These are phyloP conservation scores for Nesidiocoris tenuis DNA, from an alignment of 2,888 invertebrate species.

Conservation along the genomic window DNA sequence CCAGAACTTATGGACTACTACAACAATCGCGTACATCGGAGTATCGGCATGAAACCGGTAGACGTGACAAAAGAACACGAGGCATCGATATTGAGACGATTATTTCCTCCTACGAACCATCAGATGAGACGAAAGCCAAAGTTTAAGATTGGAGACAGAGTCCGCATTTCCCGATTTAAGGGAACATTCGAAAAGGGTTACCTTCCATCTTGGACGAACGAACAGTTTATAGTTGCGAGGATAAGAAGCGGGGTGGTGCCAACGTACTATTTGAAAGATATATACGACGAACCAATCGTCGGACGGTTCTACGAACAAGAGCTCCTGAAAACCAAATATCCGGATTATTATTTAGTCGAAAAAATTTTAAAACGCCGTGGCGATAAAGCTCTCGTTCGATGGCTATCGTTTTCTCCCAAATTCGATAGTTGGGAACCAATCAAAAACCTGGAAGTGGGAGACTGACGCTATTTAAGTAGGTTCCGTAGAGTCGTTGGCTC, in stretches of 20 bases:
- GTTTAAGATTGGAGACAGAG: slow-evolving; percentile 52
- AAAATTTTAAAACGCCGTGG: slow-evolving; percentile 50
- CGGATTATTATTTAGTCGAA: slow-evolving; percentile 51
- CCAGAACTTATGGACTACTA: slow-evolving; percentile 50
- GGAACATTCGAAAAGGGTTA: slow-evolving; percentile 53
- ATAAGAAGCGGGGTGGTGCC: slow-evolving; percentile 49
- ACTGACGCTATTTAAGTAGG: too few relatives aligned
- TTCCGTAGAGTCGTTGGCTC: too few relatives aligned
- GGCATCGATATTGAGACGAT: neutral
- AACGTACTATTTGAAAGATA: neutral
- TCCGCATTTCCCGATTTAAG: slow-evolving; percentile 53
- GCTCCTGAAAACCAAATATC: slow-evolving; percentile 49
- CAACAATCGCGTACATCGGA: slow-evolving; percentile 53
- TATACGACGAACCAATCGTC: slow-evolving; percentile 42
- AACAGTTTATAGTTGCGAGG: slow-evolving; percentile 53
- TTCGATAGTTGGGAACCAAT: neutral
- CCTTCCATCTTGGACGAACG: slow-evolving; percentile 53
- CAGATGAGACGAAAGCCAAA: slow-evolving; percentile 51
- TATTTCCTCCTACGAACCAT: neutral
- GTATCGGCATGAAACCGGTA: slow-evolving; percentile 52
- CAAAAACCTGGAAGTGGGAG: neutral
- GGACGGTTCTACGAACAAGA: slow-evolving; percentile 53
- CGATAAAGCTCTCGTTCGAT: slow-evolving; percentile 50
- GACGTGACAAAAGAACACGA: slow-evolving; percentile 49
- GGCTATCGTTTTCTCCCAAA: slow-evolving; percentile 47